Base-by-base conservation (phyloP, 2,113 vertebrate genomes). In the Corythornis cristatus region DNA sequence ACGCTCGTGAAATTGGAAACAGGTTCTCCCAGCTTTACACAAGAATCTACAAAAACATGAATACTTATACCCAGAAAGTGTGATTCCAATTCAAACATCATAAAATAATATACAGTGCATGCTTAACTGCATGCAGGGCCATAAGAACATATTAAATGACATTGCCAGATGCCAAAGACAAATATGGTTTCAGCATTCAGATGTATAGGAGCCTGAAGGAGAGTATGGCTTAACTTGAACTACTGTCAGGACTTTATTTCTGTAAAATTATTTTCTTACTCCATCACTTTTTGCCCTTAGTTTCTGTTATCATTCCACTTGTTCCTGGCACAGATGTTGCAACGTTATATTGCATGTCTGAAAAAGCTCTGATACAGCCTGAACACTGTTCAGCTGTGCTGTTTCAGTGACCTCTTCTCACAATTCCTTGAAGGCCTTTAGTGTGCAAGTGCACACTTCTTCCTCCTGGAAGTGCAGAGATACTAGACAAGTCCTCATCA, bases 81-180 rank as follows among this genome's bases (percentile, higher is more conserved):
- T 61, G 93, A 97, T 97, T 98, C 98, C 97, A 98, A 98, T 91
- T 95, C 96, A 98, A 98, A 98, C 97, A 98, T 91, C 96, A 96
- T 98, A 98, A 98, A 98, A 98, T 97, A 98, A 98, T 97, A 98
- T 94, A 97, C 96, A 97, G 96, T 94, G 96, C 95, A 97, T 96
- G 97, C 96, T 96, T 97, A 96, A 97, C 86, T 95, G 96, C 96
- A 94, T 96, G 91, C 92, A 91, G 74, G 93, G 68, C 96, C 77
- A 9, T 93, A 95, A 74, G 96, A 97, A 96, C 73, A 50, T 97
- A 97, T 98, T 98, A 96, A 98, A 98, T 98, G 98, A 97, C 97
- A 95, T 93, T 90, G 94, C 89, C 96, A 96, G 89, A 93, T 97
- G 98, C 97, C 97, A 97, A 97, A 98, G 94, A 96, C 95, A 97